A percentile compares a stretch with the other conserved stretches of the same genome.
Conservation (phyloP, 2,113 vertebrate species). For the Origma solitaria region DNA sequence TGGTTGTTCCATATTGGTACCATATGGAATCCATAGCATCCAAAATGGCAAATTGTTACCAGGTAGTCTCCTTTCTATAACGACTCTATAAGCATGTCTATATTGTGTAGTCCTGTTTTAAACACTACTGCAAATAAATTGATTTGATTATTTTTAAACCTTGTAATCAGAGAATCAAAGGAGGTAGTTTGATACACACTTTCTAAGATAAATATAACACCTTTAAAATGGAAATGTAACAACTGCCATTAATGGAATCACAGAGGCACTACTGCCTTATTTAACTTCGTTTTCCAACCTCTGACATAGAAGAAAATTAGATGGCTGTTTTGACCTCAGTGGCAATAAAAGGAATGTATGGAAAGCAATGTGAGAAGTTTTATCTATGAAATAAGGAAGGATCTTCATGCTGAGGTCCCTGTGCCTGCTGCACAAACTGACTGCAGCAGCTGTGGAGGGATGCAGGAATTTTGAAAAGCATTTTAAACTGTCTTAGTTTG, state of each 20-base stretch:
- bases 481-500: neutral
- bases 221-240: neutral
- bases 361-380: neutral
- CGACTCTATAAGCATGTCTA: neutral
- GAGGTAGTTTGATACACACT: neutral
- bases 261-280: neutral
- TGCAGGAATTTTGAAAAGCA: neutral
- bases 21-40: neutral
- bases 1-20: neutral
- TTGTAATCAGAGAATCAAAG: neutral
- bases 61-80: neutral
- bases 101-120: neutral
- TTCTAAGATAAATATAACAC: neutral
- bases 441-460: neutral
- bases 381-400: neutral
- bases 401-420: neutral
- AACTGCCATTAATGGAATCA: neutral
- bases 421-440: neutral
- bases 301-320: neutral
- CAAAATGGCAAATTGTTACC: neutral
- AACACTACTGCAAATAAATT: neutral
- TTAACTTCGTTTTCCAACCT: neutral
- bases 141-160: neutral
- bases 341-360: neutral
- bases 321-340: neutral